Evolutionary conservation across 2,113 vertebrate species (phyloP), one percentile per base, ranked within the genome.

Genomic region (Vulpes vulpes): DNA sequence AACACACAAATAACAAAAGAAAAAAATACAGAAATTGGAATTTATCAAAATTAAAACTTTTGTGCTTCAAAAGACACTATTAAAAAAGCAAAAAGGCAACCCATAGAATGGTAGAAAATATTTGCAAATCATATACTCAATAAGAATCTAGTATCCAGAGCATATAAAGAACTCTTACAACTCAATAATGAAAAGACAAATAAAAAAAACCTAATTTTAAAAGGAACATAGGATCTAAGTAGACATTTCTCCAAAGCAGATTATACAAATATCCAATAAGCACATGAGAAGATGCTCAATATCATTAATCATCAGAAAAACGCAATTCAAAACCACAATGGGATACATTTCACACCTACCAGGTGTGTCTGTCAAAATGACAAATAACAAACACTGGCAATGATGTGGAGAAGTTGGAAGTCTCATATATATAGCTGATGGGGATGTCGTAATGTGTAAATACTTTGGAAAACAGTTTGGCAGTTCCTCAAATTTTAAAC

Each of bases 401-500:
- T 53, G 62, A 55, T 69, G 9, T 69, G 25, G 38, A 86, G 8
- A 38, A 92, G 94, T 25, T 78, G 12, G 49, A 81, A 78, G 23
- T 9, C 32, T 81, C 23, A 64, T 78, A 76, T 17, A 62, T 67
- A 62, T 60, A 82, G 19, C 20, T 94, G 1, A 22, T 89, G 5
- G 23, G 1, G 17, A 67, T 79, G 16, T 79, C 20, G 89, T 95
- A 95, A 87, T 59, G 30, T 83, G 3, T 22, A 74, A 17, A 76
- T 1, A 23, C 25, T 92, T 89, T 79, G 30, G 25, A 67, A 81
- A 91, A 76, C 3, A 35, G 8, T 49, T 65, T 82, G 81, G 30
- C 11, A 35, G 32, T 92, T 89, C 35, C 49, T 97, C 49, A 93
- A 60, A 59, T 55, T 95, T 79, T 90, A 81, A 90, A 90, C 35